phyloP scores from a whole-genome alignment of 37 sponge, comb jelly and placozoan genomes.

The Beroe forskalii region DNA sequence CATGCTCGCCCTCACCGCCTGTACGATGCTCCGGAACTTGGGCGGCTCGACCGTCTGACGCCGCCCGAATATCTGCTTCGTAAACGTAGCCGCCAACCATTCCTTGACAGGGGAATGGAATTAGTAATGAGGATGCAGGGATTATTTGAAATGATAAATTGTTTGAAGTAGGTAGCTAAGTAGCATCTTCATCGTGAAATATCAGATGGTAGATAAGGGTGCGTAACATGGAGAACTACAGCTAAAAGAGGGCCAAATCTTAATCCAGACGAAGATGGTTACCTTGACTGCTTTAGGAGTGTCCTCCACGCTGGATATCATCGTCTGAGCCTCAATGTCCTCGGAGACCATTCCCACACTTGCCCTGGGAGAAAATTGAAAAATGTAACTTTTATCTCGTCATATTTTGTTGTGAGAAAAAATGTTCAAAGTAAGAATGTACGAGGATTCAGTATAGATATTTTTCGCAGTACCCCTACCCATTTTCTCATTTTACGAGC shows the following conservation, averaged over 20 bases:
- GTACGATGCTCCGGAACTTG: constrained; percentile 56
- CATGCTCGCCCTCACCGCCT: constrained; percentile 63
- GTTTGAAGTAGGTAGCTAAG: too few relatives aligned
- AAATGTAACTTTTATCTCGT: too few relatives aligned
- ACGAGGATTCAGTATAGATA: too few relatives aligned
- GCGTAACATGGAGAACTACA: background rate
- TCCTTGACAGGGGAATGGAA: too few relatives aligned
- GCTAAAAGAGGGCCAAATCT: background rate
- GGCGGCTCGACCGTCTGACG: constrained; percentile 52
- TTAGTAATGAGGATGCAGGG: too few relatives aligned
- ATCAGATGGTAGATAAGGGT: background rate
- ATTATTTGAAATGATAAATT: too few relatives aligned
- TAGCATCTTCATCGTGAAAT: too few relatives aligned
- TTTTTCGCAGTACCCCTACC: too few relatives aligned
- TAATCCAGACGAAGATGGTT: background rate
- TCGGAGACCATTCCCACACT: constrained; percentile 64
- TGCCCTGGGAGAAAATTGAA: constrained; percentile 28
- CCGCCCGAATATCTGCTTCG: constrained; percentile 60
- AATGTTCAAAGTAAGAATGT: too few relatives aligned
- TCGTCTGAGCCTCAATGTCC: constrained; percentile 60
- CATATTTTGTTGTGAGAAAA: too few relatives aligned
- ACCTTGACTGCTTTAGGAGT: constrained; percentile 66
- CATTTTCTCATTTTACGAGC: too few relatives aligned
- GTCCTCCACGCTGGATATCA: constrained; percentile 61
- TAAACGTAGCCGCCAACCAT: constrained; percentile 63